phyloP scores from a whole-genome alignment of 1,140 invertebrate genomes.

The Drosophila triauraria region DNA sequence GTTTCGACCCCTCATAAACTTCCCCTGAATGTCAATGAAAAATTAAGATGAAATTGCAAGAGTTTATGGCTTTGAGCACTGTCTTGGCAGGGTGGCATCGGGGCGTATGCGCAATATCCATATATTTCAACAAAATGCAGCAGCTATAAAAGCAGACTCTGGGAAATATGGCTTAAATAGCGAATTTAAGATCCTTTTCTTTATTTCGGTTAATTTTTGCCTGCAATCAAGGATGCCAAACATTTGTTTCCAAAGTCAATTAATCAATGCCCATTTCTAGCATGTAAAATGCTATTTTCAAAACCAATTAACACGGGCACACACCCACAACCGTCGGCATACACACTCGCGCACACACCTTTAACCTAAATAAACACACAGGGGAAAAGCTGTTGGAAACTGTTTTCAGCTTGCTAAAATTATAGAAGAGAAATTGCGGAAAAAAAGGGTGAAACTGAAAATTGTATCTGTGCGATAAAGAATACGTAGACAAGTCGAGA shows the following conservation, averaged over 20 bases:
- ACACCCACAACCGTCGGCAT: slow-evolving; percentile 22
- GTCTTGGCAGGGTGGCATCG: slow-evolving; percentile 7
- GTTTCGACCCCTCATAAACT: slow-evolving; percentile 12
- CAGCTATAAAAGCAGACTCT: background rate
- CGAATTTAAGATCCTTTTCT: background rate
- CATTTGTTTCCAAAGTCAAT: slow-evolving; percentile 21
- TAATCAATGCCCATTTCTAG: slow-evolving; percentile 28
- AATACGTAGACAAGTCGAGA: slow-evolving; percentile 12
- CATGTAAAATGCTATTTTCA: slow-evolving; percentile 36
- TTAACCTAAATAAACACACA: slow-evolving; percentile 27
- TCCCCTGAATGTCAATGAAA: slow-evolving; percentile 14
- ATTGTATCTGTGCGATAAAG: slow-evolving; percentile 35
- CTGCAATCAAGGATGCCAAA: background rate
- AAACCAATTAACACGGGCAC: slow-evolving; percentile 37
- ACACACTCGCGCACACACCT: slow-evolving; percentile 7
- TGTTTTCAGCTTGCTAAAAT: slow-evolving; percentile 31
- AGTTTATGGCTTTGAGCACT: slow-evolving; percentile 5
- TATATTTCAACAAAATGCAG: background rate
- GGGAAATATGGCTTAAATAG: background rate
- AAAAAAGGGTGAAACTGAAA: slow-evolving; percentile 15
- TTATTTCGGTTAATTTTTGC: background rate
- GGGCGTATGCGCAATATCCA: slow-evolving; percentile 18
- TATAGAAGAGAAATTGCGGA: slow-evolving; percentile 14
- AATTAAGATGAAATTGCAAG: slow-evolving; percentile 2
- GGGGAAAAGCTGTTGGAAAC: slow-evolving; percentile 33